A percentile compares a stretch with the other conserved stretches of the same genome.
Evolutionary conservation across 2,113 vertebrate species (phyloP).

Genomic region (Gymnobelideus leadbeateri): DNA sequence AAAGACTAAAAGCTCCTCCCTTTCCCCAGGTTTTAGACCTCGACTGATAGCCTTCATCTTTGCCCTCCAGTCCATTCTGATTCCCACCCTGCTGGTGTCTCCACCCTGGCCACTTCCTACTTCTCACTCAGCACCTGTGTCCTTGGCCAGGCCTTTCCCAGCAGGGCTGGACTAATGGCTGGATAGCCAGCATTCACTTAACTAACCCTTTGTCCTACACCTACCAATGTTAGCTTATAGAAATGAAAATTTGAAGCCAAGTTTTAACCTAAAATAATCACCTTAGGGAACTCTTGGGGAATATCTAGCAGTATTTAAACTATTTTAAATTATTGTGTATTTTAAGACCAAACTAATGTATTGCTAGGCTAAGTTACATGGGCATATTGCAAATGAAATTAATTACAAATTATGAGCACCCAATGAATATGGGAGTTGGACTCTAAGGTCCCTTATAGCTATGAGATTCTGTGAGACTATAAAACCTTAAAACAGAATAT

Average conservation of each 20-base stretch:
- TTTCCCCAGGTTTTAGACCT: background rate
- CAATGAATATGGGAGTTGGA: constrained; percentile 23
- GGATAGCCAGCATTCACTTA: background rate
- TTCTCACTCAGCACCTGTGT: background rate
- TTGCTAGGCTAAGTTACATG: constrained; percentile 4
- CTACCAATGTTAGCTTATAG: constrained; percentile 24
- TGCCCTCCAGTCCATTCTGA: background rate
- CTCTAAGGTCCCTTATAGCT: background rate
- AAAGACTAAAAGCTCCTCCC: background rate
- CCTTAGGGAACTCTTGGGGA: constrained; percentile 38
- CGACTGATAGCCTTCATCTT: background rate
- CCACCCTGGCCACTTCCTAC: background rate
- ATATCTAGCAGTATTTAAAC: constrained; percentile 10
- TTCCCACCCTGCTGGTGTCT: background rate
- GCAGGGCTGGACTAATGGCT: background rate
- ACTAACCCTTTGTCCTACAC: background rate
- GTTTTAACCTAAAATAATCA: constrained; percentile 35
- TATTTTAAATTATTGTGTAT: constrained; percentile 35
- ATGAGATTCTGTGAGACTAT: background rate
- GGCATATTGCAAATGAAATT: constrained; percentile 57
- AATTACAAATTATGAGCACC: constrained; percentile 50
- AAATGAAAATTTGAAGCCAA: constrained; percentile 23
- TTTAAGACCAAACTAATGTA: constrained; percentile 42
- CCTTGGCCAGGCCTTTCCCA: background rate
- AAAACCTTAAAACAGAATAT: constrained; percentile 9